A percentile compares a stretch with the other conserved stretches of the same genome.
Conservation (phyloP, 2,797 vertebrate genomes). For the Ctenopoma multispine region DNA sequence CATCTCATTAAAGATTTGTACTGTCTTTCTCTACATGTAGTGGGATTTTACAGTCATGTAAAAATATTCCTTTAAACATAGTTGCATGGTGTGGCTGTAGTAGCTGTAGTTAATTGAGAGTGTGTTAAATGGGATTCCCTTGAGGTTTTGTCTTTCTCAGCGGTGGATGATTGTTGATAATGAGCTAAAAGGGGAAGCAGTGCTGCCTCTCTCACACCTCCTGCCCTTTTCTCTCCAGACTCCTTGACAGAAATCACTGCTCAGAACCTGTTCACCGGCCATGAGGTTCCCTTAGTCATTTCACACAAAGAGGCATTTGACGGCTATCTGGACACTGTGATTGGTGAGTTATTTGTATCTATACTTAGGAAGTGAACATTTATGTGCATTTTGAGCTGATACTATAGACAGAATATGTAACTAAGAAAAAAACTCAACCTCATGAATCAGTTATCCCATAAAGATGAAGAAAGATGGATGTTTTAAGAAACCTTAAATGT, state of each 20-base stretch:
- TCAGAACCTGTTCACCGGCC: constrained; percentile 88
- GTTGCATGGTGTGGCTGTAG: constrained; percentile 18
- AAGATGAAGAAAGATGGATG: background rate
- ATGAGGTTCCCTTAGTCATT: constrained; percentile 91
- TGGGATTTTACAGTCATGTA: background rate
- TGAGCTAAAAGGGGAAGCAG: constrained; percentile 47
- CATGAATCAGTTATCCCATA: background rate
- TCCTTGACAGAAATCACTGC: constrained; percentile 90
- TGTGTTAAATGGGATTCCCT: constrained; percentile 72
- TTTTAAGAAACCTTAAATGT: background rate
- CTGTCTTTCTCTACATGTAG: background rate
- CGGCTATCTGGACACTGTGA: constrained; percentile 89
- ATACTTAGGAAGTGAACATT: background rate
- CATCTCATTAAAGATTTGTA: background rate
- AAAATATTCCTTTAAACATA: constrained; percentile 11
- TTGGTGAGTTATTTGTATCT: constrained; percentile 85
- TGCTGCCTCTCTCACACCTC: constrained; percentile 42
- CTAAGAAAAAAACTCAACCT: background rate
- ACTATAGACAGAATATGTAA: background rate
- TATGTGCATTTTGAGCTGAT: background rate
- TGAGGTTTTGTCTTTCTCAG: constrained; percentile 25
- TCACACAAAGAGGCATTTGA: constrained; percentile 85
- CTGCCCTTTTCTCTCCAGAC: constrained; percentile 81
- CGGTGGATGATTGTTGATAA: constrained; percentile 65
- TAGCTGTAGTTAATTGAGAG: constrained; percentile 1